Base-by-base conservation (phyloP, 1,140 invertebrate species). In the Triops cancriformis region DNA sequence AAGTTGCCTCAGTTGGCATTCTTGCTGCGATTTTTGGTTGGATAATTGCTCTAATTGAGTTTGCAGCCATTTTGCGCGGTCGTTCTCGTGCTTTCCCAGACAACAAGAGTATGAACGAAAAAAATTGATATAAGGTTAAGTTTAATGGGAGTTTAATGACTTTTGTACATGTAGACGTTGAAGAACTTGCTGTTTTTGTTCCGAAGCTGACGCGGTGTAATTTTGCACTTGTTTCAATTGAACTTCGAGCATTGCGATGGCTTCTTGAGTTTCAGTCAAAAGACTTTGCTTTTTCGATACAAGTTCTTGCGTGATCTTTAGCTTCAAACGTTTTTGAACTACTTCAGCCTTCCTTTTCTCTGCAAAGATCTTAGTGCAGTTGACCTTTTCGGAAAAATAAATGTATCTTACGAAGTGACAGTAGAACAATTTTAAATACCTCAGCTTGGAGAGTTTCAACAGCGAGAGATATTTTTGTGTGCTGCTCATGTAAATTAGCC, bases 171-270 rank as follows among this genome's bases (percentile, higher is more conserved):
- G 51, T 12, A 64, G 51, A 18, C 14, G 51, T 23, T 64, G 51
- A 11, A 64, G 23, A 64, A 64, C 51, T 64, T 64, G 51, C 14
- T 64, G 51, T 64, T 64, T 64, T 64, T 64, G 51, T 64, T 64
- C 51, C 5, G 51, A 64, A 23, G 51, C 14, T n/a, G 51, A 12
- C 51, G 6, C 23, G 51, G 51, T n/a, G 18, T 64, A 64, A 64
- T 64, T 64, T 23, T 64, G 51, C 3, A 18, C 51, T 64, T 64
- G 51, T 23, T 64, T 23, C 5, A 64, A 14, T 23, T 64, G 51
- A 9, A n/a, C 23, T 64, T 64, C 51, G 51, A 64, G 51, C 51
- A n/a, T 64, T 64, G 3, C 18, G 51, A 64, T 64, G 51, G 18
- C 23, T 9, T 64, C 10, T 14, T 64, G 11, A 23, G 9, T 64